Evolutionary conservation across 2,797 vertebrate species (phyloP).

Genomic region (Glyptemys insculpta): DNA sequence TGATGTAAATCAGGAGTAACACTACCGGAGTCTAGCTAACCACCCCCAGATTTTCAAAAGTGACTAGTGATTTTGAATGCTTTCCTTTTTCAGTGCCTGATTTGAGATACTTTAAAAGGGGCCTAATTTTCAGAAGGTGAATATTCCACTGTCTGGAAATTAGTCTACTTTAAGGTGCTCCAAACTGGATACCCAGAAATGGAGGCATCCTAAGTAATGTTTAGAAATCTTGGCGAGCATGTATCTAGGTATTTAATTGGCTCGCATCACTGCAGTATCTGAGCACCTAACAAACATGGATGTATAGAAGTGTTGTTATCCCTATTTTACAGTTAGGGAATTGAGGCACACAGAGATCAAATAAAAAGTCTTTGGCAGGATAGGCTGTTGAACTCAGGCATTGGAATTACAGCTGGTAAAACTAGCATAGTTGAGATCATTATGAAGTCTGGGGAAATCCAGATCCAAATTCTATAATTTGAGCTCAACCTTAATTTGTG

Average conservation of each 20-base stretch:
- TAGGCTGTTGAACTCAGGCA: background rate
- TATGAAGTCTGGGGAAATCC: fast-evolving
- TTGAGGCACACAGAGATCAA: background rate
- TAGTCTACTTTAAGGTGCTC: background rate
- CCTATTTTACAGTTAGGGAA: background rate
- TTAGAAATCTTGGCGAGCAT: background rate
- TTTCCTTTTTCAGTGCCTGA: background rate
- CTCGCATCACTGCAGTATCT: background rate
- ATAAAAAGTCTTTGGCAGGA: background rate
- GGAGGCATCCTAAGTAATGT: background rate
- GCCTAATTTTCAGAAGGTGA: background rate
- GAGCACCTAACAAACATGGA: background rate
- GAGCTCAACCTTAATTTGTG: background rate
- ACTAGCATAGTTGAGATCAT: background rate
- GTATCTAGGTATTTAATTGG: background rate
- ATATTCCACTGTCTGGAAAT: background rate
- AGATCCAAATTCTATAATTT: background rate
- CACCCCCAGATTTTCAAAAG: background rate
- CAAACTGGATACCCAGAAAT: background rate
- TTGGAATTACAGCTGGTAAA: background rate
- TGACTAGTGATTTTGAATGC: background rate
- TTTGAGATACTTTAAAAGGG: background rate
- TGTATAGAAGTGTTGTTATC: background rate
- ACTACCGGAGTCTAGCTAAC: background rate
- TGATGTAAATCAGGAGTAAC: background rate